Evolutionary conservation across 2,888 invertebrate species (phyloP), one percentile per base, ranked within the genome.

Genomic region (Margaritifera margaritifera): DNA sequence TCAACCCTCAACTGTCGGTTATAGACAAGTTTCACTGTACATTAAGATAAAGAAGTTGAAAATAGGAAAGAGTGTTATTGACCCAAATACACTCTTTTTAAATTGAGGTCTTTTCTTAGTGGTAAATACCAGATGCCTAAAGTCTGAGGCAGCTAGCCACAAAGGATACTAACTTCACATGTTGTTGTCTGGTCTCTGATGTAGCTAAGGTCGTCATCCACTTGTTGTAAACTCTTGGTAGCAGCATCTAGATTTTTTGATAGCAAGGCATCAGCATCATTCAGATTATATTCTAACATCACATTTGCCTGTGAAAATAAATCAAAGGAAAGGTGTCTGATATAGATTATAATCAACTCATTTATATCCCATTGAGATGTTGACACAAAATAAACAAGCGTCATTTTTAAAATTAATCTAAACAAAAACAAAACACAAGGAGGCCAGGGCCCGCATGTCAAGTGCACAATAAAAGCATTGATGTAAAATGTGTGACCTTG

Each of bases 181-280:
- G 98, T 99, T 22, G 99, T 99, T 87, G 96, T 95, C 91, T 99
- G 99, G 92, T 99, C 98, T 87, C 98, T 93, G 68, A 98, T 92
- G 90, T 97, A 98, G 90, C 97, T 96, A 82, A 98, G 92, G 91
- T 98, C 98, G 87, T 96, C 94, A 84, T 97, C 96, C 55, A 98
- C 94, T 90, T 94, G 94, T 71, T 92, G 92, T 72, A 97, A 91
- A 90, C 95, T 95, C 86, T 93, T 94, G 81, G 94, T 94, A 19
- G 98, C 97, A 62, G 95, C 93, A 65, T 82, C 83, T 58, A 87
- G 74, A 73, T 90, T 90, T 71, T 95, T 94, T 70, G 93, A 92
- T 31, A 98, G 91, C 68, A 98, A 91, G 71, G 93, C 92, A 89
- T 96, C 94, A 51, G 98, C 98, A 91, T 98, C 98, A 79, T 95